These are phyloP conservation scores for Spizella passerina DNA, from an alignment of 2,797 vertebrate species.

Conservation along the genomic window DNA sequence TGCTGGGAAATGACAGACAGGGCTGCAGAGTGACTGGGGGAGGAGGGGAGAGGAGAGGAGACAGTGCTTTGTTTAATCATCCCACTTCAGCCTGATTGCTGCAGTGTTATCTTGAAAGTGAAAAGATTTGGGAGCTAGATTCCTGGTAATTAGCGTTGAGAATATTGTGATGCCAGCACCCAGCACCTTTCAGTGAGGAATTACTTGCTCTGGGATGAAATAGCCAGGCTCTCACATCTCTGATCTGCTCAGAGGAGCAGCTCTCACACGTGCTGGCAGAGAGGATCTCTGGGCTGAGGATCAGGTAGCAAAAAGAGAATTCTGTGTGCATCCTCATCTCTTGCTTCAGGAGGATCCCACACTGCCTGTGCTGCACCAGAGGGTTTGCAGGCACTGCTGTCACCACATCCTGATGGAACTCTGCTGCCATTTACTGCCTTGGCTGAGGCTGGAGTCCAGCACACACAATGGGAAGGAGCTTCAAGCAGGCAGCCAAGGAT, in stretches of 20 bases:
- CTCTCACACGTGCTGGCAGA: not conserved
- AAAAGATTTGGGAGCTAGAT: not conserved
- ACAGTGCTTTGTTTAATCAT: not conserved
- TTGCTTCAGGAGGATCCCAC: not conserved
- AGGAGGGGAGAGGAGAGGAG: not conserved
- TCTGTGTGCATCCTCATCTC: not conserved
- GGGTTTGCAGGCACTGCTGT: not conserved
- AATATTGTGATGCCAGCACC: not conserved
- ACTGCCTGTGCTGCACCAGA: not conserved
- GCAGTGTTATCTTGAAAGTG: not conserved
- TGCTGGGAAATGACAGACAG: not conserved
- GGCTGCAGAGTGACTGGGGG: not conserved
- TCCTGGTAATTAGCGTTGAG: not conserved
- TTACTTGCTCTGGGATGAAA: not conserved
- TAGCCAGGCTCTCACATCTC: not conserved
- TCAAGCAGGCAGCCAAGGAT: not conserved
- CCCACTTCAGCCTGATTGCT: not conserved
- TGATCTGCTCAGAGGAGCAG: not conserved
- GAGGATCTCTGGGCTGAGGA: not conserved
- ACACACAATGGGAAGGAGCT: not conserved
- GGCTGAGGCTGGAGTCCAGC: not conserved
- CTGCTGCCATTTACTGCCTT: not conserved
- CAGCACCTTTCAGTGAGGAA: rapidly evolving
- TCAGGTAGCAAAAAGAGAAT: not conserved
- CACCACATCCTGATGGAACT: not conserved